phyloP scores from a whole-genome alignment of 2,888 invertebrate genomes.

The Ophion ventricosus region DNA sequence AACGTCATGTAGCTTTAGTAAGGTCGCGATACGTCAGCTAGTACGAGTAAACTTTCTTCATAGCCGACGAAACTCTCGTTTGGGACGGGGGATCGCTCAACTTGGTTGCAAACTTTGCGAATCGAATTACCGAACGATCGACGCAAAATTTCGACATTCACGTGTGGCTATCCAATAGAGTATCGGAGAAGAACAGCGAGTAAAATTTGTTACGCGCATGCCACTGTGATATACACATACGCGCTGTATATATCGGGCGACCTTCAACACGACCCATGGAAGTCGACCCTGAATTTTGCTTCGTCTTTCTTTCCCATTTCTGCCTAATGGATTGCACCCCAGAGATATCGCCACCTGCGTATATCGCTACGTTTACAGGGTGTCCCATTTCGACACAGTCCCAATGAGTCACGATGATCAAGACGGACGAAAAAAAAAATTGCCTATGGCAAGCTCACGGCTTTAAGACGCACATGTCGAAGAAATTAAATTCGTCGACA shows the following conservation, averaged over 20 bases:
- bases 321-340: slow-evolving; percentile 1
- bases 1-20: not conserved
- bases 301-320: slow-evolving; percentile 33
- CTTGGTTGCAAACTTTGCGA: slow-evolving; percentile 22
- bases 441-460: not conserved
- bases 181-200: slow-evolving; percentile 29
- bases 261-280: slow-evolving; percentile 60
- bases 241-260: slow-evolving; percentile 33
- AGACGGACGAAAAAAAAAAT: not conserved
- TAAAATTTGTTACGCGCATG: slow-evolving; percentile 50
- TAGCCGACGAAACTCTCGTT: not conserved
- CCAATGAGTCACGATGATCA: not conserved
- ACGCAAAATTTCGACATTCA: slow-evolving; percentile 28
- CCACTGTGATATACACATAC: not conserved
- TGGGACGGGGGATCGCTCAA: not conserved
- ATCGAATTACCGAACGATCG: slow-evolving; percentile 41
- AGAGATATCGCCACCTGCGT: not conserved
- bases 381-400: not conserved
- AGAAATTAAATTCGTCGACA: not conserved
- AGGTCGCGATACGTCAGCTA: not conserved
- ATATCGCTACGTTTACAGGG: not conserved
- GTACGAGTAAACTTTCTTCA: not conserved
- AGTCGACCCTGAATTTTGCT: slow-evolving; percentile 58
- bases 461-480: not conserved
- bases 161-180: not conserved